Evolutionary conservation across 2,888 invertebrate species (phyloP), one percentile per base, ranked within the genome.

Genomic region (Ecliptopera silaceata): DNA sequence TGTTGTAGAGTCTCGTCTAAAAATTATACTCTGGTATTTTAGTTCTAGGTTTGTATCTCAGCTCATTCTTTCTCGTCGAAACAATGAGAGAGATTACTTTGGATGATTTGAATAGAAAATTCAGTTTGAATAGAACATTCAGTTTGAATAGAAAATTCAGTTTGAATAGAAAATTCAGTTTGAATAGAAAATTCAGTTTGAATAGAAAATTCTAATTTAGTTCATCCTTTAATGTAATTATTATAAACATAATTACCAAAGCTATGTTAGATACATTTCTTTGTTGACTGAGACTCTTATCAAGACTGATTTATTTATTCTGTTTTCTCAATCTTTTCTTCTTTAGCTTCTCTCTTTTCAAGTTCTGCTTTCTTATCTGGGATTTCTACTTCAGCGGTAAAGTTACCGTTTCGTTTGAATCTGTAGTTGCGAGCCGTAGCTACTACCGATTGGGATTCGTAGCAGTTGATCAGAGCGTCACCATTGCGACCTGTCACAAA

Each of bases 401-500:
- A 72, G 66, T 85, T 81, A 12, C 88, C 89, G 62, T 90, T 82
- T 6, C 90, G 83, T 70, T 91, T 91, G 75, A 69, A 91, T 51
- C 91, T 77, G 76, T 86, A 86, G 80, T 86, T 85, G 15, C 88
- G 84, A 1, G 82, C 76, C 13, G 80, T 73, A 0, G 84, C 90
- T 1, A 82, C 85, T 26, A 82, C 88, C 3, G 91, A 88, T 18
- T 82, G 75, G 4, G 82, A 72, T 58, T 88, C 86, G 66, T 93
- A 92, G 73, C 94, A 94, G 73, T 92, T 92, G 57, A 93, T 84
- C 11, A 93, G 80, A 1, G 94, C 93, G 72, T 94, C 93, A 15
- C 93, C 94, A 36, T 88, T 84, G 55, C 87, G 92, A 54, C 96
- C 96, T 68, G 92, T 74, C 1, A 45, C 48, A 49, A 44, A 18